phyloP scores from a whole-genome alignment of 1,140 invertebrate genomes.

The Linepithema humile region DNA sequence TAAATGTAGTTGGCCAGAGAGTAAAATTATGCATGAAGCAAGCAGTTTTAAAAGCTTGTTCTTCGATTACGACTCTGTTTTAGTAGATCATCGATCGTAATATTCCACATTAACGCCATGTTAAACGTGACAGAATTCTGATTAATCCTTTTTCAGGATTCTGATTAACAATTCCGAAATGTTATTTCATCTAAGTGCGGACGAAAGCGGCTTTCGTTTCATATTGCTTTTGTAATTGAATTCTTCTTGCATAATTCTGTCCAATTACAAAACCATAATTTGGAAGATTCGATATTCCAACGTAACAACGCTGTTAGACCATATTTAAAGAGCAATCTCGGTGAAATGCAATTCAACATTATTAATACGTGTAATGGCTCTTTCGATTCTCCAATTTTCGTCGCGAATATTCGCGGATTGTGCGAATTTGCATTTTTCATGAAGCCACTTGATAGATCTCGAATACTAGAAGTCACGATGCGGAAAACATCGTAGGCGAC shows the following conservation, averaged over 20 bases:
- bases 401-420: not conserved
- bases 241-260: conserved; percentile 19
- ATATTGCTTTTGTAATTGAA: conserved; percentile 4
- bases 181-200: not conserved
- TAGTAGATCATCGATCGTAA: not conserved
- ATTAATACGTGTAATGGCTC: not conserved
- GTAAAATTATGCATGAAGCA: not conserved
- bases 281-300: not conserved
- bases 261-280: not conserved
- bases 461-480: conserved; percentile 40
- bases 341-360: not conserved
- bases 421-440: conserved; percentile 37
- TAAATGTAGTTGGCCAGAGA: not conserved
- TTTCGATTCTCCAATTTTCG: not conserved
- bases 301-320: not conserved
- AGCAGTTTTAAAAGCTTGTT: not conserved
- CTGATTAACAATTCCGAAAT: not conserved
- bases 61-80: not conserved
- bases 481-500: conserved; percentile 51
- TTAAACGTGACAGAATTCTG: not conserved
- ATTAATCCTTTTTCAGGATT: not conserved
- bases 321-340: not conserved
- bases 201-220: not conserved
- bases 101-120: not conserved
- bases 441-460: conserved; percentile 17